These are phyloP conservation scores for Apostichopus japonicus DNA, from an alignment of 35 echinoderm and acorn worm genomes.

Conservation along the genomic window DNA sequence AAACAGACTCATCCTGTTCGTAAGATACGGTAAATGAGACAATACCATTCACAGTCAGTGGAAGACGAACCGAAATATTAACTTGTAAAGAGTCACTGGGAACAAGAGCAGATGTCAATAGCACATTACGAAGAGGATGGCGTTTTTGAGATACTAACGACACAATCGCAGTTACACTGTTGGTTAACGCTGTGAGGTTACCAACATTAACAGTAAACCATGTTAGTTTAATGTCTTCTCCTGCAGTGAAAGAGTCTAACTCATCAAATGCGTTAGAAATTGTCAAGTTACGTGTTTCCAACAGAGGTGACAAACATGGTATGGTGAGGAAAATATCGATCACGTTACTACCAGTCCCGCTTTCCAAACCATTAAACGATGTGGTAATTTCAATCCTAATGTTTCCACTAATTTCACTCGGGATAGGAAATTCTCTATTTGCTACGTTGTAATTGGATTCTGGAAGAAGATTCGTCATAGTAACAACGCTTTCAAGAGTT, in stretches of 20 bases:
- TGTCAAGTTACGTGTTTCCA: not conserved
- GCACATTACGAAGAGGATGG: not conserved
- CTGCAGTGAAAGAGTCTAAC: not conserved
- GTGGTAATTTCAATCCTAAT: conserved; percentile 20
- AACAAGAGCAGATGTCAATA: not conserved
- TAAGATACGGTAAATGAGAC: conserved; percentile 3
- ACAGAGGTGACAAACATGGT: conserved; percentile 1
- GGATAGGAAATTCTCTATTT: not conserved
- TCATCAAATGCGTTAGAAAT: not conserved
- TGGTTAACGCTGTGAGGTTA: not conserved
- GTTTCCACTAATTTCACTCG: not conserved
- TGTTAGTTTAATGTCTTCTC: conserved; percentile 5
- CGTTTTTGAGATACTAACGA: not conserved
- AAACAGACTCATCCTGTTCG: not conserved
- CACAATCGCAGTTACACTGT: not conserved
- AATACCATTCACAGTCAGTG: conserved; percentile 2
- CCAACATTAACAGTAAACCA: conserved; percentile 10
- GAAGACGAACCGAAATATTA: not conserved
- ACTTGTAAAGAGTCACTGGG: not conserved
- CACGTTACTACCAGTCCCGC: conserved; percentile 9
- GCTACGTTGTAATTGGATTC: conserved; percentile 8
- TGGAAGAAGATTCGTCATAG: not conserved
- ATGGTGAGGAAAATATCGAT: not conserved
- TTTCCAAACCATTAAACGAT: not conserved
- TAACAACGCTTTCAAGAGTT: not conserved